Base-by-base conservation (phyloP, 1,140 invertebrate species). In the Papilio glaucus region DNA sequence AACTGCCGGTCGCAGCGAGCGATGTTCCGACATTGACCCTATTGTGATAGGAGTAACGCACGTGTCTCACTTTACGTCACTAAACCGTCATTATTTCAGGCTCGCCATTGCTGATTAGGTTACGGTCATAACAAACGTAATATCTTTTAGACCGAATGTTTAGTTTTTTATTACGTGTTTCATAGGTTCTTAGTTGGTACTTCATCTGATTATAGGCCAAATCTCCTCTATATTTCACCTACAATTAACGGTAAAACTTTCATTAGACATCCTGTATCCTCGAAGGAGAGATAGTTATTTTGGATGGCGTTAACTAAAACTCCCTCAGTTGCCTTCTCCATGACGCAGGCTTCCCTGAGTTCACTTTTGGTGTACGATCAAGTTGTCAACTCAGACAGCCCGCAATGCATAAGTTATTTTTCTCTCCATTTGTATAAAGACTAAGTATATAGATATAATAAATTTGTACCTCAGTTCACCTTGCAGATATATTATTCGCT, bases 21-120 rank as follows among this genome's bases (percentile, higher is more conserved):
- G 49, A 53, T 77, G 78, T 72, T 78, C 78, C 76, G 86, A 87
- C 86, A 89, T 86, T 89, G 86, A 83, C 86, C 86, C 73, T 76
- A 80, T 78, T 89, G 67, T 81, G 82, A 86, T 85, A 77, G 74
- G 68, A 74, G 71, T 79, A 79, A 81, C 82, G 77, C 79, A 85
- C 79, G 76, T 77, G 76, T 78, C 68, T 77, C 73, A 77, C 68
- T 76, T 76, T 81, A 85, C 84, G 83, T 87, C 83, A 85, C 62
- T 57, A 38, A 77, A 71, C 72, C 67, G 71, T 74, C 76, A 74
- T 71, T 61, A 71, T 37, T 63, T 63, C 33, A 37, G 60, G n/a
- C 61, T 38, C 33, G n/a, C 15, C 8, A 63, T 53, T 60, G 45
- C 2, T n/a, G n/a, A 75, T 72, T 72, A 68, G 39, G 45, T 72